These are phyloP conservation scores for Melieria crassipennis DNA, from an alignment of 2,888 invertebrate genomes.

Conservation along the genomic window DNA sequence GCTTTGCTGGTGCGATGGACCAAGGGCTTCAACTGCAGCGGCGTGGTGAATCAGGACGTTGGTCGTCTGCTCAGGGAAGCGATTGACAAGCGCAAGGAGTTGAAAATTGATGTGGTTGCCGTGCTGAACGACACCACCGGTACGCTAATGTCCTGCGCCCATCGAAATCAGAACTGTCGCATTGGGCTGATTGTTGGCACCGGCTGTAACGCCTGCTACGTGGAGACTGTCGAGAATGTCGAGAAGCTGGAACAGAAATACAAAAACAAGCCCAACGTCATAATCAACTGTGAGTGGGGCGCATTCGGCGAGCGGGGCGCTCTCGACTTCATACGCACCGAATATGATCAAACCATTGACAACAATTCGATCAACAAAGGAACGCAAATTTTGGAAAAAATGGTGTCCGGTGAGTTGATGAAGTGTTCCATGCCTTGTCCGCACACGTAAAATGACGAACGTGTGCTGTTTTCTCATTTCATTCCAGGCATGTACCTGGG, in stretches of 20 bases:
- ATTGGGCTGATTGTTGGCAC: constrained; percentile 69
- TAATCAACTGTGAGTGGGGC: constrained; percentile 96
- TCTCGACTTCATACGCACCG: constrained; percentile 84
- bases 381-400: constrained; percentile 90
- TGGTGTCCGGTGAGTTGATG: constrained; percentile 70
- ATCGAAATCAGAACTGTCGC: constrained; percentile 76
- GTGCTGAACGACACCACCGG: constrained; percentile 94
- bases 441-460: neutral
- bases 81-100: constrained; percentile 80
- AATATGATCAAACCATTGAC: constrained; percentile 84
- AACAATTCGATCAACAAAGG: constrained; percentile 79
- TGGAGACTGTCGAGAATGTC: constrained; percentile 79
- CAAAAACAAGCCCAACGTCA: constrained; percentile 69
- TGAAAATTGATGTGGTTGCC: constrained; percentile 84
- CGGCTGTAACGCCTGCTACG: constrained; percentile 52
- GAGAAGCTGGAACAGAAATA: constrained; percentile 75
- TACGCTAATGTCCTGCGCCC: constrained; percentile 90
- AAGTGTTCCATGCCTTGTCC: neutral
- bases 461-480: neutral
- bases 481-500: constrained; percentile 94
- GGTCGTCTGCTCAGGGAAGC: constrained; percentile 86
- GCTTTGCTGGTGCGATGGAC: constrained; percentile 91
- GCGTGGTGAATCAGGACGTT: constrained; percentile 89
- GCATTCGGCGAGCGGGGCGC: constrained; percentile 92
- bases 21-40: constrained; percentile 92